phyloP scores from a whole-genome alignment of 2,888 invertebrate genomes.

The Tetrapedia diversipes region DNA sequence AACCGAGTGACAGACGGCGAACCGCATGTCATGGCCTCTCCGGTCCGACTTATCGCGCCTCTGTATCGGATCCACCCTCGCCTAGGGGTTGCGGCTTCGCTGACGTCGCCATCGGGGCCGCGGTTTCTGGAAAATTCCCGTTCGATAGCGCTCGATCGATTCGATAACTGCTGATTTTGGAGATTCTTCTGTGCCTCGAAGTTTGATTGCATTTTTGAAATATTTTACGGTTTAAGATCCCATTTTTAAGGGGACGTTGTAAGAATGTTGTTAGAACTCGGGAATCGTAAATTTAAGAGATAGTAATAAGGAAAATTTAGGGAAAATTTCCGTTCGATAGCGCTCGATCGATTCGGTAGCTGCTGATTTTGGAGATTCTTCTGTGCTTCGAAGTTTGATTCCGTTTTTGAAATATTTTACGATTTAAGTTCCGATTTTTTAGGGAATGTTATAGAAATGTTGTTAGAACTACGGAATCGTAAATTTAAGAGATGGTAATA shows the following conservation, averaged over 20 bases:
- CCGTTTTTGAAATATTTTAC: too few species aligned
- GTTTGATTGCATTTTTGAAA: too few species aligned
- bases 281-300: too few species aligned
- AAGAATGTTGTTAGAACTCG: too few species aligned
- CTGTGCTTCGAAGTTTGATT: not conserved
- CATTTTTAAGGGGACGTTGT: too few species aligned
- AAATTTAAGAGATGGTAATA: too few species aligned
- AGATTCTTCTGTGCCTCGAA: not conserved
- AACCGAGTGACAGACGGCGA: slow-evolving; percentile 63
- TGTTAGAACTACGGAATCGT: too few species aligned
- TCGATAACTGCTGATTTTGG: not conserved
- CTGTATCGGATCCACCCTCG: slow-evolving; percentile 64
- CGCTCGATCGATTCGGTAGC: not conserved
- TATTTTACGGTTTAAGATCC: too few species aligned
- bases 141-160: slow-evolving; percentile 9
- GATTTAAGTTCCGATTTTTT: too few species aligned
- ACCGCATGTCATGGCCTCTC: slow-evolving; percentile 61
- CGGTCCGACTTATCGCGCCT: slow-evolving; percentile 61
- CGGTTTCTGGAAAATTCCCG: slow-evolving; percentile 36
- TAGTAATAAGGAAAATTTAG: too few species aligned
- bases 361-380: not conserved
- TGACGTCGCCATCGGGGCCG: slow-evolving; percentile 16
- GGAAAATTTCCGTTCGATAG: slow-evolving; percentile 29
- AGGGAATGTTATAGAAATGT: not conserved
- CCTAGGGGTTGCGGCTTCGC: slow-evolving; percentile 40